Conservation (phyloP, 1,140 invertebrate genomes). For the Sycophila sp. region DNA sequence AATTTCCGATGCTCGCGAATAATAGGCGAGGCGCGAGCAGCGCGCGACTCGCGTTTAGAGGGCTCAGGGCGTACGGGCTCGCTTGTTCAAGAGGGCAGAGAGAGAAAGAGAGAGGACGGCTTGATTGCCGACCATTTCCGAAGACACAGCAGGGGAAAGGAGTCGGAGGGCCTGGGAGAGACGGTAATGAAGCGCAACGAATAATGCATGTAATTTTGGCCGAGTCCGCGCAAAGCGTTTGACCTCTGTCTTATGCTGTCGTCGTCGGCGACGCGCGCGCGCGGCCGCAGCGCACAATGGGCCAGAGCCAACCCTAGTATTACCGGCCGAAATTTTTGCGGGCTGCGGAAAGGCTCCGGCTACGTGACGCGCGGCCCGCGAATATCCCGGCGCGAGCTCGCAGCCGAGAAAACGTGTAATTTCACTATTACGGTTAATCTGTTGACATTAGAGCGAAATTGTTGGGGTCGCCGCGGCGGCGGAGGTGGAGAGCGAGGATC, state of each 20-base stretch:
- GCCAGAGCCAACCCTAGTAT: conserved; percentile 46
- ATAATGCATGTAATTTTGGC: conserved; percentile 53
- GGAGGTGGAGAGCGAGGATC: no score
- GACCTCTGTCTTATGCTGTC: conserved; percentile 22
- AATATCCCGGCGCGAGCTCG: no score
- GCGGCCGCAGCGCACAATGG: conserved; percentile 7
- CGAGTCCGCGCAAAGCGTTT: conserved; percentile 32
- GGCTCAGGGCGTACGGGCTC: not conserved
- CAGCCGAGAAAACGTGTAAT: conserved; percentile 60
- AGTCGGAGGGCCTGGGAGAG: conserved; percentile 12
- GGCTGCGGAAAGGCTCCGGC: conserved; percentile 30
- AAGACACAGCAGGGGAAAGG: no score
- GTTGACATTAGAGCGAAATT: conserved; percentile 64
- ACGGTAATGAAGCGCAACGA: conserved; percentile 48
- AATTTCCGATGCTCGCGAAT: conserved; percentile 27
- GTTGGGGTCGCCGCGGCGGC: conserved; percentile 48
- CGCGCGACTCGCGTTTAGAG: conserved; percentile 1
- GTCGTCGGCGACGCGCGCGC: not conserved
- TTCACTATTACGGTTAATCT: conserved; percentile 66
- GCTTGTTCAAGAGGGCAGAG: no score
- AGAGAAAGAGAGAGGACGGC: no score
- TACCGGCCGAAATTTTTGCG: conserved; percentile 45
- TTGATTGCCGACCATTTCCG: conserved; percentile 44
- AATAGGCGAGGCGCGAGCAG: conserved; percentile 5
- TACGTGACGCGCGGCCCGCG: conserved; percentile 30